phyloP scores from a whole-genome alignment of 2,888 invertebrate species.

The Volucella inflata region DNA sequence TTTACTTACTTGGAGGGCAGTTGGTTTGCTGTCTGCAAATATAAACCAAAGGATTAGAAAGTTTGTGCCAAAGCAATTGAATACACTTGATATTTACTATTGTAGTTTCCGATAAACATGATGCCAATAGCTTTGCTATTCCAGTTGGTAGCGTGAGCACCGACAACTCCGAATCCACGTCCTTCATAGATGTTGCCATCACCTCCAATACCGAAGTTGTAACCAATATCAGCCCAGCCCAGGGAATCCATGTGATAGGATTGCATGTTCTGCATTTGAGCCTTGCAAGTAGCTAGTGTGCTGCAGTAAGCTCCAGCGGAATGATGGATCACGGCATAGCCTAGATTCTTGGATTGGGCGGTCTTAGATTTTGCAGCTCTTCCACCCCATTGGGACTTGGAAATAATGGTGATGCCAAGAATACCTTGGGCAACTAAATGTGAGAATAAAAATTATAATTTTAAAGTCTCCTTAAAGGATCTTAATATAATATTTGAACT shows the following conservation, averaged over 20 bases:
- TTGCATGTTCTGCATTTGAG: constrained; percentile 80
- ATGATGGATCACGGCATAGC: constrained; percentile 80
- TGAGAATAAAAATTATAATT: neutral
- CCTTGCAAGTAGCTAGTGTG: constrained; percentile 78
- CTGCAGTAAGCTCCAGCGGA: constrained; percentile 78
- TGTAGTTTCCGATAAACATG: constrained; percentile 79
- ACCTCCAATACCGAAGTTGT: constrained; percentile 81
- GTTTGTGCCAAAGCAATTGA: neutral
- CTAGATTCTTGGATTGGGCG: constrained; percentile 76
- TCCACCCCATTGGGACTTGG: constrained; percentile 80
- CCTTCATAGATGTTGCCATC: constrained; percentile 82
- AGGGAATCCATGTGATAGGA: constrained; percentile 79
- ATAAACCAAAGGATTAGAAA: neutral
- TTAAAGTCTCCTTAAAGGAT: neutral
- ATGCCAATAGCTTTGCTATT: constrained; percentile 81
- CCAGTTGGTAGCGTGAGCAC: constrained; percentile 81
- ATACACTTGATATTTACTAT: neutral
- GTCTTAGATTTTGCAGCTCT: constrained; percentile 77
- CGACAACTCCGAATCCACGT: constrained; percentile 80
- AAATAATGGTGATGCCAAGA: constrained; percentile 77
- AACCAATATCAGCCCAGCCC: constrained; percentile 81
- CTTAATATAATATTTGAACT: neutral
- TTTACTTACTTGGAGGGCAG: constrained; percentile 77
- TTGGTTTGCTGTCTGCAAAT: constrained; percentile 76
- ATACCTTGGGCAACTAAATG: constrained; percentile 75